Evolutionary conservation across 2,888 invertebrate species (phyloP).

Genomic region (Crepidodera aurea): DNA sequence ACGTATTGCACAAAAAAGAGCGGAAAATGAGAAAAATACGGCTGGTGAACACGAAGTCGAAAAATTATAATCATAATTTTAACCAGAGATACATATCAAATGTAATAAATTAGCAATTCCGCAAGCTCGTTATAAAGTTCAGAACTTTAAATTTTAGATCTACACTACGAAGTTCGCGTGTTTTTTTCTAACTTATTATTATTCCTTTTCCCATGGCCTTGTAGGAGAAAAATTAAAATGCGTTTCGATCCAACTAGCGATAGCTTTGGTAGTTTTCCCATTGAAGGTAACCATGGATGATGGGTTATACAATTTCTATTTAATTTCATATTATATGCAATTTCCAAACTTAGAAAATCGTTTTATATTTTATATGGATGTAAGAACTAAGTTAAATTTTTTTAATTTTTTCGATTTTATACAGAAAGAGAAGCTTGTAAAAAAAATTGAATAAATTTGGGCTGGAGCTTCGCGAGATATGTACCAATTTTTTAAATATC

Average conservation of each 20-base stretch:
- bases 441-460: too few species aligned
- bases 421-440: too few species aligned
- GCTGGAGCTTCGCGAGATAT: too few species aligned
- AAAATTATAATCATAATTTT: slow-evolving; percentile 59
- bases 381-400: too few species aligned
- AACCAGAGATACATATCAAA: slow-evolving; percentile 58
- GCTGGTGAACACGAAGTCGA: slow-evolving; percentile 51
- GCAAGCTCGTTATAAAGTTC: slow-evolving; percentile 50
- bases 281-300: slow-evolving; percentile 17
- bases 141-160: slow-evolving; percentile 52
- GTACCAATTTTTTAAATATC: too few species aligned
- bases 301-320: not conserved
- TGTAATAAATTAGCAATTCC: slow-evolving; percentile 56
- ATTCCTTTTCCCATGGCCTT: slow-evolving; percentile 52
- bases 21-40: slow-evolving; percentile 47
- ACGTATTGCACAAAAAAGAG: slow-evolving; percentile 38
- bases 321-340: too few species aligned
- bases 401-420: too few species aligned
- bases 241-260: slow-evolving; percentile 45
- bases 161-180: slow-evolving; percentile 47
- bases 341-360: too few species aligned
- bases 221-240: slow-evolving; percentile 47
- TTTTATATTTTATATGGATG: too few species aligned
- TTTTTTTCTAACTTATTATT: slow-evolving; percentile 50
- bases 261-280: slow-evolving; percentile 16